Evolutionary conservation across 92 coral and sea anemone species (phyloP), one percentile per base, ranked within the genome.

Genomic region (Nematostella vectensis): DNA sequence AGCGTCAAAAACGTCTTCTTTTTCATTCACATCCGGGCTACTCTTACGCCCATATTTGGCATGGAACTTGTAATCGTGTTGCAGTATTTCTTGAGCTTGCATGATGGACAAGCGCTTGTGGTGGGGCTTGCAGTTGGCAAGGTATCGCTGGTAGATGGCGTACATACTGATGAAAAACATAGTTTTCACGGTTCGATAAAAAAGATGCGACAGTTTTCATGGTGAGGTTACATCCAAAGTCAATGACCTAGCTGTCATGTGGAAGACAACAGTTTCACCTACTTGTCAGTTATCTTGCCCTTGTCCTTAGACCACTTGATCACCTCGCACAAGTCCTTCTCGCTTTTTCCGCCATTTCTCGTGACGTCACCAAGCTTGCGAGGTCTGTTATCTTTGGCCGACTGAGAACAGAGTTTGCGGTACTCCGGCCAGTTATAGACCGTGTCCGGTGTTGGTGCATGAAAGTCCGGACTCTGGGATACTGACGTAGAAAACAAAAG

Each of bases 81-180:
- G 82, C 30, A 83, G 56, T 55, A 83, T 73, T 61, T 83, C 94
- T n/a, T 64, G 78, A 21, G 94, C 78, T 74, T 83, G 82, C 87
- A 79, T 83, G 63, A 78, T 74, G 4, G 87, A 83, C 17, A 73
- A 65, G 61, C 86, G 85, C 16, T 52, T 72, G 50, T 83, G 94
- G n/a, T 79, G 88, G 55, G 80, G 84, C 69, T 76, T 85, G 71
- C 40, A 70, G 59, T 57, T 80, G 63, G 66, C 73, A 37, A 80
- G 20, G 73, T 70, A 85, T 33, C 67, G 70, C 57, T 75, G 75
- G 57, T 62, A 85, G 20, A 61, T 61, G 0, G 76, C 59, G 43
- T 59, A 55, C 58, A 80, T 56, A 62, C 95, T 85, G 68, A 13
- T 45, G 61, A 61, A 28, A 10, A n/a, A n/a, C n/a, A n/a, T n/a